Conservation (phyloP, 2,888 invertebrate species). For the Eustalomyia histrio region DNA sequence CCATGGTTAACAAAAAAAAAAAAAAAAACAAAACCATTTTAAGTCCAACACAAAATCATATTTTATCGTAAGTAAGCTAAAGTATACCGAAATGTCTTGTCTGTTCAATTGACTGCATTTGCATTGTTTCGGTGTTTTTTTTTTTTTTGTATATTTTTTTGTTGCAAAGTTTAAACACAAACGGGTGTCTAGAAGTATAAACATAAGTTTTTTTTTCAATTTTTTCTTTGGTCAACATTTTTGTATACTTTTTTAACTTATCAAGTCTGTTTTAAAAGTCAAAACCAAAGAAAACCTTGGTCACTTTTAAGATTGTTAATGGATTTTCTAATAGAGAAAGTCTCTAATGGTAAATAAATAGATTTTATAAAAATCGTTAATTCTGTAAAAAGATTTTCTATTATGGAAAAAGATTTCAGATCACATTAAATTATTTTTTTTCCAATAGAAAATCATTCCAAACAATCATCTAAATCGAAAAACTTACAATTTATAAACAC, state of each 20-base stretch:
- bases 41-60: slow-evolving; percentile 39
- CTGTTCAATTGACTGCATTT: not conserved
- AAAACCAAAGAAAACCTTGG: not conserved
- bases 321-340: not conserved
- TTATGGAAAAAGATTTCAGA: too few species aligned
- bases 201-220: slow-evolving; percentile 12
- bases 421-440: too few species aligned
- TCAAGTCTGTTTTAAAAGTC: not conserved
- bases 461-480: too few species aligned
- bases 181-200: not conserved
- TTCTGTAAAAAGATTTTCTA: too few species aligned
- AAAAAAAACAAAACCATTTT: slow-evolving; percentile 8
- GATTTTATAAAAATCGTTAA: too few species aligned
- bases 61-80: slow-evolving; percentile 9
- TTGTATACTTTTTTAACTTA: not conserved
- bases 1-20: not conserved
- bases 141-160: not conserved
- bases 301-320: not conserved
- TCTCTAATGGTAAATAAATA: too few species aligned
- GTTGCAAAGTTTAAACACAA: slow-evolving; percentile 4
- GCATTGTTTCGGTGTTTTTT: slow-evolving; percentile 30
- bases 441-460: too few species aligned
- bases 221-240: not conserved
- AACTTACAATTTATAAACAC: too few species aligned
- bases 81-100: slow-evolving; percentile 4